Evolutionary conservation across 92 coral and sea anemone species (phyloP), one percentile per base, ranked within the genome.

Genomic region (Porites evermanni): DNA sequence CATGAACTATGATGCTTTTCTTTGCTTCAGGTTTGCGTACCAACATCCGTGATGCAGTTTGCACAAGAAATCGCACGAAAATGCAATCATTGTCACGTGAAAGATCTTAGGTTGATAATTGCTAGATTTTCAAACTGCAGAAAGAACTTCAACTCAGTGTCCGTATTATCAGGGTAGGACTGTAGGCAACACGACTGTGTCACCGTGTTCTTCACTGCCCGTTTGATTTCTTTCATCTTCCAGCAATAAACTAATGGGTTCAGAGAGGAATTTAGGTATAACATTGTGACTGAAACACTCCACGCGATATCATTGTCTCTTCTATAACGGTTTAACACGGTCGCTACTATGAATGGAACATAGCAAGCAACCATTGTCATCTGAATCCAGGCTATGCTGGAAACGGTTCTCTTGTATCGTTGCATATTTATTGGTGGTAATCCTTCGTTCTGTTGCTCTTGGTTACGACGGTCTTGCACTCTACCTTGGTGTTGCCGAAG

Each of bases 81-180:
- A 14, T 8, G n/a, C 12, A n/a, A 58, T 12, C 44, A 69, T 38
- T 58, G 63, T 19, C 10, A 11, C 3, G 9, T 58, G 1, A 81
- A 60, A 81, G 17, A 44, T 12, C 23, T 71, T 12, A 70, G 71
- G 77, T 70, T 81, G 29, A 78, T 81, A 12, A 58, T 23, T 70
- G 86, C 70, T 21, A 50, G 60, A 16, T 81, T 81, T 72, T 44
- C 70, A 29, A 19, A n/a, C 58, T 53, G 59, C 56, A 81, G 44
- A 19, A n/a, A n/a, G n/a, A n/a, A n/a, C n/a, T n/a, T n/a, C n/a
- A n/a, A 38, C 47, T 38, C 47, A 4, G 47, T 38, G 47, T 38
- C 47, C 47, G 21, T 38, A 4, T 38, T 38, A 38, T 0, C 47
- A 6, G 47, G 47, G 1, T 38, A 0, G 0, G 47, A 4, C 47